Evolutionary conservation across 2,797 vertebrate genomes (phyloP).

Genomic region (Falco peregrinus): DNA sequence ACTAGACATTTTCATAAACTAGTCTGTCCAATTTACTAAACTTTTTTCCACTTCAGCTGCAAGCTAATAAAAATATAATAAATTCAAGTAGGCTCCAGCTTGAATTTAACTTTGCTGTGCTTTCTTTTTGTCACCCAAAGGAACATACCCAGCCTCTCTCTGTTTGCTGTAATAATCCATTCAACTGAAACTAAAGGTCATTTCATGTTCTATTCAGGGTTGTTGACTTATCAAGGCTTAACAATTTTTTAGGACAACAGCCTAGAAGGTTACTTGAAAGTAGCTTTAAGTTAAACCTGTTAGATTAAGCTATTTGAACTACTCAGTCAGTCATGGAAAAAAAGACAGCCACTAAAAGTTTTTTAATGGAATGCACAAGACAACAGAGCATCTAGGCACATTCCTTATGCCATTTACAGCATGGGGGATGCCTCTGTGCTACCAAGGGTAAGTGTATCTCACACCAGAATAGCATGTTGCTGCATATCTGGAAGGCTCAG

Average conservation of each 20-base stretch:
- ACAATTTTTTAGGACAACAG: background rate
- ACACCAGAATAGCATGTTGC: fast-evolving
- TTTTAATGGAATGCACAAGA: background rate
- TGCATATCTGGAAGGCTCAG: background rate
- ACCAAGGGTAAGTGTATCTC: background rate
- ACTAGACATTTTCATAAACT: background rate
- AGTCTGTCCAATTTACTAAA: background rate
- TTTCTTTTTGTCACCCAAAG: background rate
- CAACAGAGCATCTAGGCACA: background rate
- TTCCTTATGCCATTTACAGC: background rate
- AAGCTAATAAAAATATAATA: background rate
- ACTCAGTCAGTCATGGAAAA: background rate
- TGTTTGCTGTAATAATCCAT: background rate
- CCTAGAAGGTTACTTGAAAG: background rate
- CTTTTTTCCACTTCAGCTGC: background rate
- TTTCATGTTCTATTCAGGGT: background rate
- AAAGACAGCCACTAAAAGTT: background rate
- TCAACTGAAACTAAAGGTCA: background rate
- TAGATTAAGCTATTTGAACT: background rate
- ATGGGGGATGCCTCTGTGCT: fast-evolving
- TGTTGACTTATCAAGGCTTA: background rate
- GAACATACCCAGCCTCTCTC: background rate
- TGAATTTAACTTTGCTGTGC: background rate
- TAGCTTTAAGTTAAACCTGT: background rate
- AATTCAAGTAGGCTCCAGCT: background rate